These are phyloP conservation scores for Montipora foliosa DNA, from an alignment of 64 coral and sea anemone species.

Conservation along the genomic window DNA sequence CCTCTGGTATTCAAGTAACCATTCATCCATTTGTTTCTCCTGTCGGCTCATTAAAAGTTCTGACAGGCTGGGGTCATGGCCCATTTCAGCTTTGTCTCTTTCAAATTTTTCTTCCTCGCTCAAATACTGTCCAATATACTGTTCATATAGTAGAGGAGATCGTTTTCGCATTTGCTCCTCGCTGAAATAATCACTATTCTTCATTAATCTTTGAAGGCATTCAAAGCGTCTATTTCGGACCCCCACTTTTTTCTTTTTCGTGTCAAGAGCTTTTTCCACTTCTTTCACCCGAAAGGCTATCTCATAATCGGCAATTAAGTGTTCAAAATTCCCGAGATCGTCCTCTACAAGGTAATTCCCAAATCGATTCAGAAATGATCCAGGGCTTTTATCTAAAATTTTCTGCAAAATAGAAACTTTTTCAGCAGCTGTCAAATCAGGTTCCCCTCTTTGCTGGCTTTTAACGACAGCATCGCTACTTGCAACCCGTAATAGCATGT, in stretches of 20 bases:
- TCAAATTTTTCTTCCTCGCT: slow-evolving; percentile 85
- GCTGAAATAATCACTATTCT: slow-evolving; percentile 77
- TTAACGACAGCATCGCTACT: slow-evolving; percentile 70
- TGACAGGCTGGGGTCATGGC: slow-evolving; percentile 63
- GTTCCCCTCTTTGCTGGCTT: slow-evolving; percentile 84
- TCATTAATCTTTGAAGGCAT: slow-evolving; percentile 78
- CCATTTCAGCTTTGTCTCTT: slow-evolving; percentile 68
- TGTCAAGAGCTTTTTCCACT: slow-evolving; percentile 70
- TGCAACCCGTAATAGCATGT: slow-evolving; percentile 72
- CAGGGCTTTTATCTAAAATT: slow-evolving; percentile 74
- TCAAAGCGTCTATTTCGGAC: slow-evolving; percentile 90
- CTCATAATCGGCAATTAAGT: slow-evolving; percentile 69
- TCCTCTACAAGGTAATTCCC: slow-evolving; percentile 70
- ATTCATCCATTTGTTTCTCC: slow-evolving; percentile 72
- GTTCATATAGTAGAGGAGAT: slow-evolving; percentile 85
- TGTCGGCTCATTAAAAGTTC: slow-evolving; percentile 76
- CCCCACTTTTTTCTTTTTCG: slow-evolving; percentile 58
- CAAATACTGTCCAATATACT: slow-evolving; percentile 94
- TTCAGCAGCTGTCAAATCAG: slow-evolving; percentile 79
- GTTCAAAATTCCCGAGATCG: slow-evolving; percentile 77
- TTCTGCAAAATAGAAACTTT: slow-evolving; percentile 77
- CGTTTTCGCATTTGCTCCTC: slow-evolving; percentile 87
- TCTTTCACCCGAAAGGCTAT: slow-evolving; percentile 74
- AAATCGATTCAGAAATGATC: slow-evolving; percentile 86
- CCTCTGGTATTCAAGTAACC: slow-evolving; percentile 80